A percentile compares a stretch with the other conserved stretches of the same genome.
Conservation (phyloP, 2,113 vertebrate species). For the Carassius auratus region DNA sequence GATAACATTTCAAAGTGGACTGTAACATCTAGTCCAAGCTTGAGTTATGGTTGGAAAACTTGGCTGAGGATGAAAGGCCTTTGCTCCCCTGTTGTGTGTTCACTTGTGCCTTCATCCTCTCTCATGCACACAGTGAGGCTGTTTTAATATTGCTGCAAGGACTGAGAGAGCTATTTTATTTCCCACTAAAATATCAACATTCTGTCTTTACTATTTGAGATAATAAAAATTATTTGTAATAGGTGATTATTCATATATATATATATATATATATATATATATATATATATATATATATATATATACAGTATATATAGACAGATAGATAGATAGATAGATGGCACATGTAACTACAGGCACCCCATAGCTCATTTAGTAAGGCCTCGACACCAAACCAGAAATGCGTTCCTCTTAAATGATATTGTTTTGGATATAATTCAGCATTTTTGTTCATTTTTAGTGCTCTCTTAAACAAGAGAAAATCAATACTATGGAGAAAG, state of each 20-base stretch:
- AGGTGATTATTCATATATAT: no score
- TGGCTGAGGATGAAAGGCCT: not conserved
- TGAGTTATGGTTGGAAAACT: not conserved
- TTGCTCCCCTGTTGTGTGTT: not conserved
- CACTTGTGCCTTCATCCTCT: not conserved
- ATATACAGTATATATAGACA: no score
- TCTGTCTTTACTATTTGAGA: not conserved
- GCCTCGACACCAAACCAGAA: not conserved
- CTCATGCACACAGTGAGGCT: not conserved
- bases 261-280: no score
- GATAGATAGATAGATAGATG: no score
- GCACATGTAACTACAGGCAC: no score
- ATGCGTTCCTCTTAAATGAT: not conserved
- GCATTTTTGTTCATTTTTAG: not conserved
- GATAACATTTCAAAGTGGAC: not conserved
- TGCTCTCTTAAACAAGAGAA: not conserved
- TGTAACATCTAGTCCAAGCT: slow-evolving; percentile 15
- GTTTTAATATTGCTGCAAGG: not conserved
- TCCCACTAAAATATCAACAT: not conserved
- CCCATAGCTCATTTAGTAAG: not conserved
- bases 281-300: no score
- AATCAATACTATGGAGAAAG: not conserved
- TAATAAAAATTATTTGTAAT: no score
- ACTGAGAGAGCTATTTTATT: not conserved
- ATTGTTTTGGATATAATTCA: not conserved